Conservation (phyloP, 2,888 invertebrate genomes). For the Augochlorella aurata region DNA sequence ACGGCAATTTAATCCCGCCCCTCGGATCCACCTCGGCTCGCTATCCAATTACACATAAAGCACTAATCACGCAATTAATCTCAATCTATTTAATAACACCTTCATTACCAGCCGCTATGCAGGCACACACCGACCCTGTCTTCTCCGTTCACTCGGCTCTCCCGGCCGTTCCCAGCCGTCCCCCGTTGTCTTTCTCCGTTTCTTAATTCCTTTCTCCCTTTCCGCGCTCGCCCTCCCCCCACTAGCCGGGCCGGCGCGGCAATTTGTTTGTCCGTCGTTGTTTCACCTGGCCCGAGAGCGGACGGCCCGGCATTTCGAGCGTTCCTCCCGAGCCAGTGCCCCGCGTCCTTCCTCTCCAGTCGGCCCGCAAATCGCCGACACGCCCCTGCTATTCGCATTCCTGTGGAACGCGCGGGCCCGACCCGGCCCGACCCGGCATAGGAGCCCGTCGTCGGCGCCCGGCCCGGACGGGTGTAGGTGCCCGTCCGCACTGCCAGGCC, state of each 20-base stretch:
- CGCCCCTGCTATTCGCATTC: conserved; percentile 73
- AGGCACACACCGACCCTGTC: conserved; percentile 64
- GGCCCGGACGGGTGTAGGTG: too few relatives aligned
- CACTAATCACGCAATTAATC: conserved; percentile 81
- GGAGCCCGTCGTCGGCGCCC: too few relatives aligned
- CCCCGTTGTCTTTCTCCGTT: conserved; percentile 4
- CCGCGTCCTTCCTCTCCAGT: conserved; percentile 54
- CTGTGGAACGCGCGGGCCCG: conserved; percentile 62
- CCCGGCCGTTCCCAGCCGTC: background rate
- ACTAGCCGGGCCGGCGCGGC: background rate
- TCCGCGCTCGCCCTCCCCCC: background rate
- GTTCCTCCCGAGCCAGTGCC: conserved; percentile 18
- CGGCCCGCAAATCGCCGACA: conserved; percentile 69
- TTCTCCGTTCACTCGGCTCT: conserved; percentile 45
- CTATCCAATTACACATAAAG: conserved; percentile 80
- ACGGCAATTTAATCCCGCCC: conserved; percentile 69
- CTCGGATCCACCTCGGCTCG: conserved; percentile 67
- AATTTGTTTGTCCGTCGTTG: conserved; percentile 45
- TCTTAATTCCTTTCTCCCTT: conserved; percentile 27
- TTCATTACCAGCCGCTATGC: conserved; percentile 75
- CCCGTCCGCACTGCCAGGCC: too few relatives aligned
- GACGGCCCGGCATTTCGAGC: background rate
- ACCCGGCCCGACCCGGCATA: too few relatives aligned
- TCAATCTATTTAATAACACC: conserved; percentile 81
- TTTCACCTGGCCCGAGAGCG: conserved; percentile 28